phyloP scores from a whole-genome alignment of 2,113 vertebrate genomes.

The Pollachius pollachius region DNA sequence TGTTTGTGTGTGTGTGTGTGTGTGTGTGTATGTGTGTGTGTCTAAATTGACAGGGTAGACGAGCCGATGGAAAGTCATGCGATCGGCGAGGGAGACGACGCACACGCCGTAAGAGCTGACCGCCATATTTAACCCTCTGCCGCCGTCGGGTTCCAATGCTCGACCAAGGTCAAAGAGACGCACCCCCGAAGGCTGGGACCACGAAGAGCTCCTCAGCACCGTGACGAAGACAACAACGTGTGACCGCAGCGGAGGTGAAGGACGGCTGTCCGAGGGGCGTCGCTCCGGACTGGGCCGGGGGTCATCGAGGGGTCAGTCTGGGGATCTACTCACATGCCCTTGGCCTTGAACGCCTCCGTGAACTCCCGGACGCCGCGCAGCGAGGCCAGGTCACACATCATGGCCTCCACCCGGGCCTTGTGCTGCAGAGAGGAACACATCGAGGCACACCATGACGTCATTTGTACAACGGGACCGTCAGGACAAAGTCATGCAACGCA shows the following conservation, averaged over 20 bases:
- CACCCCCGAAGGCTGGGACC: conserved; percentile 55
- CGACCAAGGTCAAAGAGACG: conserved; percentile 57
- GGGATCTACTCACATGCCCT: conserved; percentile 85
- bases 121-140: conserved; percentile 50
- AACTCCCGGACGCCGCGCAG: conserved; percentile 87
- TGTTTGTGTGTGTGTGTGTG: conserved; percentile 28
- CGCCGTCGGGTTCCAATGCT: conserved; percentile 29
- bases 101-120: conserved; percentile 60
- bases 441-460: not conserved
- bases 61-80: conserved; percentile 59
- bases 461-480: not conserved
- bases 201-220: conserved; percentile 26
- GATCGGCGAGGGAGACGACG: conserved; percentile 26
- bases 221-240: not conserved
- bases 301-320: not conserved
- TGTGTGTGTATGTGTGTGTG: conserved; percentile 12
- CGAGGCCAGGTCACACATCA: conserved; percentile 90
- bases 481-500: too few relatives aligned
- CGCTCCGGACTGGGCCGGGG: too few relatives aligned
- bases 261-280: too few relatives aligned
- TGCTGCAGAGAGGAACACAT: conserved; percentile 73
- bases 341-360: conserved; percentile 89
- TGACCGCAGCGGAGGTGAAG: too few relatives aligned
- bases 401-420: conserved; percentile 93
- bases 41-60: conserved; percentile 56